Conservation (phyloP, 92 coral and sea anemone species). For the Phenganax marumi region DNA sequence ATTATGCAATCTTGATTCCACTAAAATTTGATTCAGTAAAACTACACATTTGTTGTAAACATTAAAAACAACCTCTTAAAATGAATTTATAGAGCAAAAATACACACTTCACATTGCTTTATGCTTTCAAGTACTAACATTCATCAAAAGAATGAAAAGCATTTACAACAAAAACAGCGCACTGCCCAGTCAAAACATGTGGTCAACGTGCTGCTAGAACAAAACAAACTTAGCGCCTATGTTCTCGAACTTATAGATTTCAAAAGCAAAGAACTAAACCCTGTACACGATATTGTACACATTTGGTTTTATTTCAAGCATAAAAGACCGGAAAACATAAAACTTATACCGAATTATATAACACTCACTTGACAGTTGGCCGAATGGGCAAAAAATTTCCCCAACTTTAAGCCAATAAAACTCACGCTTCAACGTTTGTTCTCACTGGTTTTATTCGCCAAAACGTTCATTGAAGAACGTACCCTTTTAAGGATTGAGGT, state of each 20-base stretch:
- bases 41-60: neutral
- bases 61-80: neutral
- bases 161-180: neutral
- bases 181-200: no score
- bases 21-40: neutral
- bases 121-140: neutral
- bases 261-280: no score
- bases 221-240: no score
- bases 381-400: neutral
- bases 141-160: neutral
- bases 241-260: no score
- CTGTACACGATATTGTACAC: no score
- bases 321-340: no score
- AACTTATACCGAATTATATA: no score
- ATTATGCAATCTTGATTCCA: neutral
- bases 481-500: neutral
- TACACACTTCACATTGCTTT: neutral
- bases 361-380: neutral
- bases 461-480: constrained; percentile 5
- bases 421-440: neutral
- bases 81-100: neutral
- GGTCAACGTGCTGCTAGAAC: no score
- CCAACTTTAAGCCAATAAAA: neutral
- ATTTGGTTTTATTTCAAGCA: no score
- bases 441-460: neutral